These are phyloP conservation scores for Holothuria leucospilota DNA, from an alignment of 53 echinoderm and acorn worm genomes.

Conservation along the genomic window DNA sequence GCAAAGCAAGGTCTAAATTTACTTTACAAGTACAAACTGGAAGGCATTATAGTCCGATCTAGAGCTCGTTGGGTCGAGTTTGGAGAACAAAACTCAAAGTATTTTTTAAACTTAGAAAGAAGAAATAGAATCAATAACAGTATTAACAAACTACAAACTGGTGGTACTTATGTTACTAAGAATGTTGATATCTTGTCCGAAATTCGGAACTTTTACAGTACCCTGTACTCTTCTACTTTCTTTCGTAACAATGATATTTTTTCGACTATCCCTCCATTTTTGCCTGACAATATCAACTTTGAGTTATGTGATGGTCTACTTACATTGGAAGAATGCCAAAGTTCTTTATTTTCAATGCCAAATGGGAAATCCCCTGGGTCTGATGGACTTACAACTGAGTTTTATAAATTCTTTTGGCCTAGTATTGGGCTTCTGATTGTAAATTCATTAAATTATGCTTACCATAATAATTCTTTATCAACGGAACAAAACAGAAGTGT, in stretches of 20 bases:
- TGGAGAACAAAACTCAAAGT: slow-evolving; percentile 60
- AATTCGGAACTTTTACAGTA: slow-evolving; percentile 14
- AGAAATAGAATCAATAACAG: slow-evolving; percentile 52
- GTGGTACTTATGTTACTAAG: slow-evolving; percentile 42
- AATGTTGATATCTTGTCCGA: slow-evolving; percentile 52
- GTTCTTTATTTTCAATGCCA: slow-evolving; percentile 58
- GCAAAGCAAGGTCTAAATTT: slow-evolving; percentile 27
- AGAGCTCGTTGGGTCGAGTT: slow-evolving; percentile 50
- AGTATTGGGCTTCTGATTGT: slow-evolving; percentile 52
- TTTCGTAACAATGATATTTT: not conserved
- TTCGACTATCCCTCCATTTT: slow-evolving; percentile 2
- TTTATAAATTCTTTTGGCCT: slow-evolving; percentile 61
- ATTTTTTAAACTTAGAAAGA: no score
- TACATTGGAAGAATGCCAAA: slow-evolving; percentile 45
- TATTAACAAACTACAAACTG: slow-evolving; percentile 47
- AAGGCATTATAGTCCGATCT: slow-evolving; percentile 65
- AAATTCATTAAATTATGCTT: slow-evolving; percentile 59
- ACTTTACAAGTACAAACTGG: slow-evolving; percentile 36
- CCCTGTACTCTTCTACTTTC: not conserved
- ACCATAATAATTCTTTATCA: slow-evolving; percentile 47
- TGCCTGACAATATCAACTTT: not conserved
- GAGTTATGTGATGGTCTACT: slow-evolving; percentile 34
- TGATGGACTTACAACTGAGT: slow-evolving; percentile 68
- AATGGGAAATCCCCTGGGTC: slow-evolving; percentile 62
- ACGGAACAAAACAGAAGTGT: slow-evolving; percentile 56